Evolutionary conservation across 2,113 vertebrate genomes (phyloP).

Genomic region (Zapus hudsonius): DNA sequence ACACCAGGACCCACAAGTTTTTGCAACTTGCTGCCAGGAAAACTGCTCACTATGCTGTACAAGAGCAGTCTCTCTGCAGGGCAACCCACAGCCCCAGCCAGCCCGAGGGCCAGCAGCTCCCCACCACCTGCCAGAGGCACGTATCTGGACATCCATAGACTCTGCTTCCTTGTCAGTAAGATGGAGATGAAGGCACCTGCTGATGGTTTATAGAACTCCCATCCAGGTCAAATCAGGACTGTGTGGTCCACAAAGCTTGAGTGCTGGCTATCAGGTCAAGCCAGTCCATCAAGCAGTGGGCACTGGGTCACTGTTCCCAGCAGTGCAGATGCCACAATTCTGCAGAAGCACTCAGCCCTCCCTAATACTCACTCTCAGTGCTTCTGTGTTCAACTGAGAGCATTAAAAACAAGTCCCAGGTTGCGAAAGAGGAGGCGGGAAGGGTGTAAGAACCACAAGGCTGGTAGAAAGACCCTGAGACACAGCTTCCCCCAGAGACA

Average conservation of each 20-base stretch:
- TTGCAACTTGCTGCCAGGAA: no score
- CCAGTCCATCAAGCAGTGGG: not conserved
- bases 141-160: not conserved
- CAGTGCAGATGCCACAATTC: not conserved
- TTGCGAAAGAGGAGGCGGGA: no score
- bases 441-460: no score
- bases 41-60: no score
- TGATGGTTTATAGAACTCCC: not conserved
- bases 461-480: no score
- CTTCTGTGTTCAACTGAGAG: not conserved
- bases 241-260: no score
- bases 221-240: not conserved
- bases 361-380: not conserved
- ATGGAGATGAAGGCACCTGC: not conserved
- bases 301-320: accelerated
- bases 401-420: no score
- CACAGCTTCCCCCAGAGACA: no score
- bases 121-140: not conserved
- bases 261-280: no score
- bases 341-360: not conserved
- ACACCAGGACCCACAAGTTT: not conserved
- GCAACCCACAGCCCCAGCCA: accelerated
- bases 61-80: not conserved
- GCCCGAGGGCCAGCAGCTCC: not conserved
- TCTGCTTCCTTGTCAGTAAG: not conserved